Conservation (phyloP, 2,888 invertebrate genomes). For the Caenorhabditis sp. region DNA sequence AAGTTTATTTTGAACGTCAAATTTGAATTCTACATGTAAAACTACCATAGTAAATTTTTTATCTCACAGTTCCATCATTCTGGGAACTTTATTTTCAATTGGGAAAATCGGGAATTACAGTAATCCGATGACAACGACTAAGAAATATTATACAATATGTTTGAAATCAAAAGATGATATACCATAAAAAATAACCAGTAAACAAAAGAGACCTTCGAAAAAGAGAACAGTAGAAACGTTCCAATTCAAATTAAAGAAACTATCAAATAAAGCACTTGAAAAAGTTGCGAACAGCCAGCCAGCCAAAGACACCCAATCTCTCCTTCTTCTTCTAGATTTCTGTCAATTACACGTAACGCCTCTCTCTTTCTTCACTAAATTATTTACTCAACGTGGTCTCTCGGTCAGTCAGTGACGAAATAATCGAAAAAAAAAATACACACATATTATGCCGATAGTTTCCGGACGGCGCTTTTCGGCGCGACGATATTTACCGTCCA, state of each 20-base stretch:
- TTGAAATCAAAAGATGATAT: too few species aligned
- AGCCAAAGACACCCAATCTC: too few species aligned
- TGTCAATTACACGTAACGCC: not conserved
- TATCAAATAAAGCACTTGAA: not conserved
- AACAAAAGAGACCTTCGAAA: not conserved
- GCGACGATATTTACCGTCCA: not conserved
- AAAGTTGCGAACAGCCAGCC: not conserved
- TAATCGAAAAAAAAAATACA: not conserved
- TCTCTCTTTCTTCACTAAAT: not conserved
- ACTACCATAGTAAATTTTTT: too few species aligned
- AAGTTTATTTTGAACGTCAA: too few species aligned
- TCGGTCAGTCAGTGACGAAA: not conserved
- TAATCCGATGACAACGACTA: too few species aligned
- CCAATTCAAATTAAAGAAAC: too few species aligned
- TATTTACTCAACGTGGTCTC: not conserved
- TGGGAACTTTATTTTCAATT: too few species aligned
- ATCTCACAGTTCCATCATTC: too few species aligned
- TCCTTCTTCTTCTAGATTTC: not conserved
- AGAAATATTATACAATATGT: too few species aligned
- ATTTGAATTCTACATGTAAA: too few species aligned
- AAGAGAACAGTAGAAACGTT: not conserved
- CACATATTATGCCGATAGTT: not conserved
- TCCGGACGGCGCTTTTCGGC: not conserved
- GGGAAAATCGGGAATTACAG: too few species aligned
- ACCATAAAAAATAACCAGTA: too few species aligned